These are phyloP conservation scores for Caradrina kadenii DNA, from an alignment of 2,888 invertebrate genomes.

Conservation along the genomic window DNA sequence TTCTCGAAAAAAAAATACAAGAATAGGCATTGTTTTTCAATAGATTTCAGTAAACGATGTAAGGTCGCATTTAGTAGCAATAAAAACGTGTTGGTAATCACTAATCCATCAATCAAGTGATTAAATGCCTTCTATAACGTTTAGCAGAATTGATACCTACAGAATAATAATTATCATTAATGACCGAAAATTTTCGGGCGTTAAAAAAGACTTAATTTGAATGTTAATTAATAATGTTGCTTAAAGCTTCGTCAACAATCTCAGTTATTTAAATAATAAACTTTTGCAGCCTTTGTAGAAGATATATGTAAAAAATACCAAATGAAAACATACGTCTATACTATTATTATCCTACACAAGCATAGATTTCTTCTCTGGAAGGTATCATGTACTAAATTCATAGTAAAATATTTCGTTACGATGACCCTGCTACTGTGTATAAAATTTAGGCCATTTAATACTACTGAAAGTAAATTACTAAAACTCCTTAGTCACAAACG, in stretches of 20 bases:
- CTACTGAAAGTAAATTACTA: too few species aligned
- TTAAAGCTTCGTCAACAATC: neutral
- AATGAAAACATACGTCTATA: neutral
- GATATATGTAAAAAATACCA: neutral
- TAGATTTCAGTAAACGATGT: neutral
- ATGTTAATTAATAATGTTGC: neutral
- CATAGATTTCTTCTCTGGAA: too few species aligned
- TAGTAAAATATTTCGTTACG: too few species aligned
- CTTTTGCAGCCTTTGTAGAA: neutral
- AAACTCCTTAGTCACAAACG: too few species aligned
- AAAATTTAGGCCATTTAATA: too few species aligned
- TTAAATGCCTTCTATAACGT: too few species aligned
- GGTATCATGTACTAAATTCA: too few species aligned
- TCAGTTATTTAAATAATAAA: neutral
- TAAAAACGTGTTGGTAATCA: neutral
- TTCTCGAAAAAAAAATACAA: neutral
- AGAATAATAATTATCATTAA: too few species aligned
- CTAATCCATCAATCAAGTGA: neutral
- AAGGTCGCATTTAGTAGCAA: neutral
- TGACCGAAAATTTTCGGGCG: neutral
- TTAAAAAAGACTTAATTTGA: too few species aligned
- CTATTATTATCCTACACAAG: neutral
- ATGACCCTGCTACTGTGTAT: too few species aligned
- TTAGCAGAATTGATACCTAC: too few species aligned
- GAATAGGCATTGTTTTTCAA: neutral